Evolutionary conservation across 23 tunicate genomes (phyloP).

Genomic region (Halocynthia roretzi): DNA sequence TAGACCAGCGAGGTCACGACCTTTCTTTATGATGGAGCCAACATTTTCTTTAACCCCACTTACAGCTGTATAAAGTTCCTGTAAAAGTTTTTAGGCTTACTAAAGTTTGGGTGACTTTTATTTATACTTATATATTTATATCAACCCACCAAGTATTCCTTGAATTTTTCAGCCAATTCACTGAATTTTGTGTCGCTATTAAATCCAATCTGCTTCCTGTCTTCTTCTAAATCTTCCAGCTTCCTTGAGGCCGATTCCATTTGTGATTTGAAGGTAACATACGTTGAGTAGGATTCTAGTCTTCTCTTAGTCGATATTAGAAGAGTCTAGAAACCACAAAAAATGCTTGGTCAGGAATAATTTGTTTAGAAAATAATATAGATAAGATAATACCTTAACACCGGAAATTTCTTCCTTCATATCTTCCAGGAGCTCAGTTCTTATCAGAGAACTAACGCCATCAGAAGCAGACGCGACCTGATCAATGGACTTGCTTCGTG

Average conservation of each 20-base stretch:
- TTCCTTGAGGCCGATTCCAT: conserved; percentile 4
- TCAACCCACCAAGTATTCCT: conserved; percentile 6
- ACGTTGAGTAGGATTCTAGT: neutral
- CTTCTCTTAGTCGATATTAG: neutral
- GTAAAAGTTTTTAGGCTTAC: neutral
- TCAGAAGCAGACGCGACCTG: too few relatives aligned
- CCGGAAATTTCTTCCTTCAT: too few relatives aligned
- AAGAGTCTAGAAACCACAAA: neutral
- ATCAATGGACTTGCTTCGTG: too few relatives aligned
- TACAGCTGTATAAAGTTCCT: conserved; percentile 15
- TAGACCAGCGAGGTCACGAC: conserved; percentile 6
- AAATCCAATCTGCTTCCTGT: neutral
- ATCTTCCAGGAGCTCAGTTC: too few relatives aligned
- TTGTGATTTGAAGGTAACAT: neutral
- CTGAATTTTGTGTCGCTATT: neutral
- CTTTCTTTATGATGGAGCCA: conserved; percentile 18
- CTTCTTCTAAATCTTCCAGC: neutral
- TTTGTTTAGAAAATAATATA: too few relatives aligned
- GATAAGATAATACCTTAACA: too few relatives aligned
- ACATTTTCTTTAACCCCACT: conserved; percentile 11
- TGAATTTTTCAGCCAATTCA: conserved; percentile 4
- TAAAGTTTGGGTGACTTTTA: neutral
- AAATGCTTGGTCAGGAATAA: too few relatives aligned
- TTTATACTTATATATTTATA: neutral
- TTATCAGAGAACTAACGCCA: too few relatives aligned